Conservation (phyloP, 2,113 vertebrate species). For the Onychorhynchus coronatus region DNA sequence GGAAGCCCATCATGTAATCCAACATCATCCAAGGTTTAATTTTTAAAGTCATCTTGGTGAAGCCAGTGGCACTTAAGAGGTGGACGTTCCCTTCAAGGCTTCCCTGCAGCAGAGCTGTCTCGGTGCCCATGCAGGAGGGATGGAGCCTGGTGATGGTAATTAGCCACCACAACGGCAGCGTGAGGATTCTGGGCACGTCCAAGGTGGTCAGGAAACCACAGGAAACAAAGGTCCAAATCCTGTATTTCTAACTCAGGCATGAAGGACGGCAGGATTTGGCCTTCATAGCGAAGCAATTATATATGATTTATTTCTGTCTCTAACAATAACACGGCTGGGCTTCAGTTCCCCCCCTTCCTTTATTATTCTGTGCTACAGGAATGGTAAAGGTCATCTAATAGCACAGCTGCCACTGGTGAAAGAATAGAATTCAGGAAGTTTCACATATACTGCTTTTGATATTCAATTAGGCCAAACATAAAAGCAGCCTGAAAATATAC, state of each 20-base stretch:
- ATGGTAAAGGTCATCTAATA: constrained; percentile 53
- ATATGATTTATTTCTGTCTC: constrained; percentile 57
- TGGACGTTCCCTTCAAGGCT: not conserved
- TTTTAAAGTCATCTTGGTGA: not conserved
- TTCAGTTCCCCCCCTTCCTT: constrained; percentile 30
- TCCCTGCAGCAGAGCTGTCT: not conserved
- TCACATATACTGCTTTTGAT: constrained; percentile 28
- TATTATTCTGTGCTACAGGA: constrained; percentile 43
- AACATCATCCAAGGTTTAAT: not conserved
- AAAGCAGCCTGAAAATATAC: constrained; percentile 44
- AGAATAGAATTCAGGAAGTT: constrained; percentile 50
- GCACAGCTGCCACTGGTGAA: constrained; percentile 20
- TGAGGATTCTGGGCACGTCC: constrained; percentile 35
- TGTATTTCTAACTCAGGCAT: constrained; percentile 58
- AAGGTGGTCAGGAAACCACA: constrained; percentile 47
- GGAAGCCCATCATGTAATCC: not conserved
- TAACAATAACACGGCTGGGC: constrained; percentile 59
- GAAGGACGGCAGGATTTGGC: constrained; percentile 60
- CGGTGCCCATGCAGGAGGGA: not conserved
- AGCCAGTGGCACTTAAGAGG: not conserved
- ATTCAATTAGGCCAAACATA: constrained; percentile 42
- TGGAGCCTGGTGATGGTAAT: constrained; percentile 5
- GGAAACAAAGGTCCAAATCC: constrained; percentile 58
- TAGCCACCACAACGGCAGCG: not conserved
- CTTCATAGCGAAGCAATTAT: constrained; percentile 52